Conservation (phyloP, 2,113 vertebrate species). For the Heliornis fulica region DNA sequence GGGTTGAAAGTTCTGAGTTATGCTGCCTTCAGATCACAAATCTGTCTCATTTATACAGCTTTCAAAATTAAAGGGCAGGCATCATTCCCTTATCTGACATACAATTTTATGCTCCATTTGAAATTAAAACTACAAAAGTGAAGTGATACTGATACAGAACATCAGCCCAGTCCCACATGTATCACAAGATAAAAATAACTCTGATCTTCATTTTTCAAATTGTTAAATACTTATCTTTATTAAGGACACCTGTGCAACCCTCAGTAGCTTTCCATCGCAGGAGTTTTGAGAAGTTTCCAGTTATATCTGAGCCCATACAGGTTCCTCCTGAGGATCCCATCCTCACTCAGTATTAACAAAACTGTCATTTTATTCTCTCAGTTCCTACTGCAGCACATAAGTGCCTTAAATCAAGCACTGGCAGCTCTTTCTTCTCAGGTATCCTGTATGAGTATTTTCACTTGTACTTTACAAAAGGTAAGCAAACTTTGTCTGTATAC, state of each 20-base stretch:
- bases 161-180: background rate
- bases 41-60: rapidly evolving
- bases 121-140: background rate
- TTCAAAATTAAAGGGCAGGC: background rate
- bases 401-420: background rate
- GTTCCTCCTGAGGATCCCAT: background rate
- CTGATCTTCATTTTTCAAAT: background rate
- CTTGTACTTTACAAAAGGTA: background rate
- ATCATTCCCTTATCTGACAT: background rate
- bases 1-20: background rate
- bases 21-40: background rate
- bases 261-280: background rate
- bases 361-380: background rate
- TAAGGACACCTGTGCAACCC: background rate
- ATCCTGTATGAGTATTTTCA: background rate
- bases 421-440: background rate
- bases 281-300: background rate
- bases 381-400: background rate
- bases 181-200: background rate
- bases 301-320: background rate
- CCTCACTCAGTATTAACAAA: background rate
- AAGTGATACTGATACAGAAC: background rate
- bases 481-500: background rate
- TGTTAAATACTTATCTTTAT: background rate
- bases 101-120: background rate